Evolutionary conservation across 2,888 invertebrate species (phyloP).

Genomic region (Leptinotarsa peninsularis): DNA sequence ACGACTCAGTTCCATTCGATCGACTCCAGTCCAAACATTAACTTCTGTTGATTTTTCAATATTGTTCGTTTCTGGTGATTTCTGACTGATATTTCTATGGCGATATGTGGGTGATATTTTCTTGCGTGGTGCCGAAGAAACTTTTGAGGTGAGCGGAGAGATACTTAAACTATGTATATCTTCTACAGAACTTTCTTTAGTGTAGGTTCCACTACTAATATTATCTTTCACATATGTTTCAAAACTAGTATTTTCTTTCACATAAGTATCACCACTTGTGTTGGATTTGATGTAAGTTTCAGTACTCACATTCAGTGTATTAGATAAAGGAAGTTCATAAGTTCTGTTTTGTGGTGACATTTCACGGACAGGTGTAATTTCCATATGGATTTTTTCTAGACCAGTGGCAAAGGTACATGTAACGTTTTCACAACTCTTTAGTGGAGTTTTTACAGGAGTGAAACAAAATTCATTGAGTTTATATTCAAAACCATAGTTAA

Average conservation of each 20-base stretch:
- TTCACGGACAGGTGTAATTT: conserved; percentile 13
- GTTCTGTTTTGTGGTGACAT: conserved; percentile 14
- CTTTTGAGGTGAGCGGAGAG: conserved; percentile 25
- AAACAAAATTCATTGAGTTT: conserved; percentile 11
- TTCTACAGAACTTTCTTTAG: conserved; percentile 50
- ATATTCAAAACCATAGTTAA: background rate
- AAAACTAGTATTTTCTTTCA: conserved; percentile 45
- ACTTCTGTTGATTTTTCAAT: conserved; percentile 58
- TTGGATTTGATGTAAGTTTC: conserved; percentile 60
- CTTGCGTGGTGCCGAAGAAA: background rate
- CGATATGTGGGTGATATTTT: background rate
- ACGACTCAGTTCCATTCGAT: conserved; percentile 65
- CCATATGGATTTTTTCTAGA: background rate
- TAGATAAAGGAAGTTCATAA: conserved; percentile 6
- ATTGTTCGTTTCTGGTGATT: conserved; percentile 41
- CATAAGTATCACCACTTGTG: conserved; percentile 52
- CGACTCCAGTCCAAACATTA: conserved; percentile 61
- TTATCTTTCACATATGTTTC: conserved; percentile 70
- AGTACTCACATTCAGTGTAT: conserved; percentile 55
- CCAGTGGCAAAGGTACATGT: background rate
- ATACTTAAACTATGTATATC: conserved; percentile 48
- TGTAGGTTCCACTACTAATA: conserved; percentile 54
- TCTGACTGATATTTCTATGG: background rate
- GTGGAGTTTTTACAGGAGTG: conserved; percentile 3
- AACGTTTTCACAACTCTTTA: background rate